Percentiles rank a stretch among this genome's conserved stretches.
These are phyloP conservation scores for Lampris megalopsis DNA, from an alignment of 2,113 vertebrate species.

Conservation along the genomic window DNA sequence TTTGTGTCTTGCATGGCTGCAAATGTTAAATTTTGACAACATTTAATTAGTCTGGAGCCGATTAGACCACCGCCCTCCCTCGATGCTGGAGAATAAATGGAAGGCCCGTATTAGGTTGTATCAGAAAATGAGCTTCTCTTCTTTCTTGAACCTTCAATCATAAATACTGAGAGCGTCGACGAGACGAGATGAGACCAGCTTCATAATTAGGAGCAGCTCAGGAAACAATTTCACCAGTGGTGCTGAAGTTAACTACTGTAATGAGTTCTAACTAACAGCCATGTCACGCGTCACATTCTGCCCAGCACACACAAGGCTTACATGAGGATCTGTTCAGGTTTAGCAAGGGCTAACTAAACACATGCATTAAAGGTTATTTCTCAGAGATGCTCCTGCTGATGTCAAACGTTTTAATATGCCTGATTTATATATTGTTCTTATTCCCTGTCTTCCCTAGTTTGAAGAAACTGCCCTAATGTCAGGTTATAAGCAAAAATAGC, in stretches of 20 bases:
- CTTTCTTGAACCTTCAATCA: constrained; percentile 63
- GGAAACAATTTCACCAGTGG: constrained; percentile 51
- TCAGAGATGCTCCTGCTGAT: constrained; percentile 26
- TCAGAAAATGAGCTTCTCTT: constrained; percentile 61
- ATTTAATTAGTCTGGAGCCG: constrained; percentile 68
- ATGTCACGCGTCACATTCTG: constrained; percentile 23
- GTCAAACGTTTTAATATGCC: constrained; percentile 25
- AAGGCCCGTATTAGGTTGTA: constrained; percentile 49
- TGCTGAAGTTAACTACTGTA: constrained; percentile 54
- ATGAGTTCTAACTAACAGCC: constrained; percentile 52
- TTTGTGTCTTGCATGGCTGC: constrained; percentile 16
- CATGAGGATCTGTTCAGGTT: no score
- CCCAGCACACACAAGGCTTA: constrained; percentile 2
- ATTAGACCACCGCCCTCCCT: constrained; percentile 49
- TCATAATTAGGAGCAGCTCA: constrained; percentile 64
- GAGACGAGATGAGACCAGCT: constrained; percentile 48
- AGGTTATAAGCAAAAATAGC: no score
- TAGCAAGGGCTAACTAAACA: background rate
- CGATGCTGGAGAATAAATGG: constrained; percentile 50
- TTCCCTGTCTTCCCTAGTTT: background rate
- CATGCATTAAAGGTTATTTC: constrained; percentile 33
- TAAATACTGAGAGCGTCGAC: constrained; percentile 42
- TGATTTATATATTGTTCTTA: constrained; percentile 14
- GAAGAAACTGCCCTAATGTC: no score
- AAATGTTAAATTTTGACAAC: constrained; percentile 60